Base-by-base conservation (phyloP, 53 echinoderm and acorn worm genomes). In the Paelopatides confundens region DNA sequence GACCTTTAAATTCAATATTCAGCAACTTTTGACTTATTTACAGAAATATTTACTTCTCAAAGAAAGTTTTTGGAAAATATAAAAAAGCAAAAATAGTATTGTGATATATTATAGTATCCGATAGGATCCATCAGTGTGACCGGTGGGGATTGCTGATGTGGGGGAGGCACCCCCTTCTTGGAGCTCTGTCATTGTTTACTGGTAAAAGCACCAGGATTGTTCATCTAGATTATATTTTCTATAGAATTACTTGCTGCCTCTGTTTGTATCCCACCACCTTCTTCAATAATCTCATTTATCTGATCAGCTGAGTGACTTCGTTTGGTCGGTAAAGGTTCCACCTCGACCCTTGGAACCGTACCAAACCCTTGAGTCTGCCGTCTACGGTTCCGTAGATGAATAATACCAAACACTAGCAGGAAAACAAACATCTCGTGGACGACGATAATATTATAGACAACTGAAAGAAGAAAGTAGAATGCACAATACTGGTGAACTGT, bases 371-470 rank as follows among this genome's bases (percentile, higher is more conserved):
- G 79, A 2, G 79, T 79, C 26, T 79, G 79, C 21, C 79, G 29
- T n/a, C 79, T 52, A 53, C 53, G 51, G 33, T 43, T 79, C 14
- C 79, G 79, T 30, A 79, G 53, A 29, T 52, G 50, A 32, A 48
- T 27, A 29, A 79, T 17, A 26, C 52, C 79, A 52, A 79, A 79
- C 29, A 51, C 34, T 8, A 79, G 14, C 52, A 79, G 28, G 51
- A 79, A 74, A 33, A 74, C n/a, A 35, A 74, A 74, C 74, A 74
- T 74, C 46, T 74, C 74, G 40, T 74, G 74, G 74, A 74, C 47
- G 18, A 74, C 74, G 8, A 74, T 74, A 14, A 29, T 74, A 26
- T 74, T 74, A 17, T 74, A 74, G 28, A 74, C 74, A 13, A 74
- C 74, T 74, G 26, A 39, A 39, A 74, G 10, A 39, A 39, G 39